phyloP scores from a whole-genome alignment of 2,113 vertebrate species.

The Origma solitaria region DNA sequence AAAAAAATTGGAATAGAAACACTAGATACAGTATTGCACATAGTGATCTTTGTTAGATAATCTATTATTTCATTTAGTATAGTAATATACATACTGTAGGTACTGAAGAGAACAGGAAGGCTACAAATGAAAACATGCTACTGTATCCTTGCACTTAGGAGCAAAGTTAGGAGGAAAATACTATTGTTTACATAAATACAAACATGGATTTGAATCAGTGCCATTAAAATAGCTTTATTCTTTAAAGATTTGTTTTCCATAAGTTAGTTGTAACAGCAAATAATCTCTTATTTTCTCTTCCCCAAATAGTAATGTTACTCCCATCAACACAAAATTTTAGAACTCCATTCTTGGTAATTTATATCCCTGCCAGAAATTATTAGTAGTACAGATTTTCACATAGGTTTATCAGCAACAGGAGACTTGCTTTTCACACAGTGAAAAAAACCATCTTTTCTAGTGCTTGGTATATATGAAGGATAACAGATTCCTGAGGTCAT shows the following conservation, averaged over 20 bases:
- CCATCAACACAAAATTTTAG: slow-evolving; percentile 36
- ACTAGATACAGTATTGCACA: slow-evolving; percentile 88
- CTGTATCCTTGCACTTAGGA: slow-evolving; percentile 59
- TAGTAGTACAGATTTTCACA: slow-evolving; percentile 43
- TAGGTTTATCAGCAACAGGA: slow-evolving; percentile 36
- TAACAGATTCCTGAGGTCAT: slow-evolving; percentile 67
- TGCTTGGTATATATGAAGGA: slow-evolving; percentile 45
- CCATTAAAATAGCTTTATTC: slow-evolving; percentile 66
- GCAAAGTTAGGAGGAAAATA: slow-evolving; percentile 62
- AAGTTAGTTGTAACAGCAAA: slow-evolving; percentile 53
- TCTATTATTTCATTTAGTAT: slow-evolving; percentile 71
- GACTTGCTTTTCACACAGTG: slow-evolving; percentile 53
- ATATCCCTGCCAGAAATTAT: slow-evolving; percentile 38
- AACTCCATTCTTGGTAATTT: slow-evolving; percentile 27
- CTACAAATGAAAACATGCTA: slow-evolving; percentile 72
- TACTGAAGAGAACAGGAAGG: slow-evolving; percentile 66
- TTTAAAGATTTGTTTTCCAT: slow-evolving; percentile 33
- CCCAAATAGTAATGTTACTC: slow-evolving; percentile 50
- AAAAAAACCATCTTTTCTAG: slow-evolving; percentile 53
- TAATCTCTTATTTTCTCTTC: slow-evolving; percentile 45
- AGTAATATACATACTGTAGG: slow-evolving; percentile 72
- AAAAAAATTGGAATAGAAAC: slow-evolving; percentile 84
- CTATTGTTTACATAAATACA: slow-evolving; percentile 75
- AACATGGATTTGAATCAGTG: slow-evolving; percentile 68
- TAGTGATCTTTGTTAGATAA: slow-evolving; percentile 78